Evolutionary conservation across 2,797 vertebrate species (phyloP).

Genomic region (Anabas testudineus): DNA sequence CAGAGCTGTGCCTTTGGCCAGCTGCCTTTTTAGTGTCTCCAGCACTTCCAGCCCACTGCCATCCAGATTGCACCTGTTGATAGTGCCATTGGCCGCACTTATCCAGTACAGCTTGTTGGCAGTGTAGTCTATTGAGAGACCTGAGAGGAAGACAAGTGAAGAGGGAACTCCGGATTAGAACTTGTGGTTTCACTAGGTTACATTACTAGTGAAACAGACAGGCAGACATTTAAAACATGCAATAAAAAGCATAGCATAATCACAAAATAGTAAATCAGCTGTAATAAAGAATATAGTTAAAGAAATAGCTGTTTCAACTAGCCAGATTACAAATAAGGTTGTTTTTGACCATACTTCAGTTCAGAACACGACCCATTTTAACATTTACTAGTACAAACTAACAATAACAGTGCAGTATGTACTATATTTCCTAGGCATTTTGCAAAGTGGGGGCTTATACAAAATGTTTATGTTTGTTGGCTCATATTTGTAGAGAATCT

Average conservation of each 20-base stretch:
- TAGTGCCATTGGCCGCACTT: conserved; percentile 97
- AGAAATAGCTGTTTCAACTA: not conserved
- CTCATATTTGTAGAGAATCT: conserved; percentile 23
- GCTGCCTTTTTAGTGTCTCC: conserved; percentile 93
- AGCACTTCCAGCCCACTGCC: conserved; percentile 95
- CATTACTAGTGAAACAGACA: not conserved
- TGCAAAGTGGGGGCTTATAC: conserved; percentile 14
- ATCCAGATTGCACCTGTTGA: conserved; percentile 98
- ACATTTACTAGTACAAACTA: not conserved
- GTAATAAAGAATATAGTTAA: not conserved
- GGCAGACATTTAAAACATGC: not conserved
- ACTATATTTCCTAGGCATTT: conserved; percentile 3
- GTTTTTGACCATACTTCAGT: too few species aligned
- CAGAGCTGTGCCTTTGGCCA: conserved; percentile 95
- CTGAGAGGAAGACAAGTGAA: conserved; percentile 74
- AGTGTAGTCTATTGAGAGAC: conserved; percentile 94
- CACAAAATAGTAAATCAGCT: not conserved
- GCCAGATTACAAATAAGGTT: too few species aligned
- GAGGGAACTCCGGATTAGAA: conserved; percentile 26
- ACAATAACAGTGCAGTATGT: not conserved
- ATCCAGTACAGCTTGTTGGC: conserved; percentile 99
- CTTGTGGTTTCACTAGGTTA: not conserved
- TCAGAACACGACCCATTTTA: too few species aligned
- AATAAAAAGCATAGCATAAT: not conserved
- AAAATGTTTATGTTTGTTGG: conserved; percentile 37